A percentile compares a stretch with the other conserved stretches of the same genome.
These are phyloP conservation scores for Myiothlypis coronata DNA, from an alignment of 2,797 vertebrate species.

Conservation along the genomic window DNA sequence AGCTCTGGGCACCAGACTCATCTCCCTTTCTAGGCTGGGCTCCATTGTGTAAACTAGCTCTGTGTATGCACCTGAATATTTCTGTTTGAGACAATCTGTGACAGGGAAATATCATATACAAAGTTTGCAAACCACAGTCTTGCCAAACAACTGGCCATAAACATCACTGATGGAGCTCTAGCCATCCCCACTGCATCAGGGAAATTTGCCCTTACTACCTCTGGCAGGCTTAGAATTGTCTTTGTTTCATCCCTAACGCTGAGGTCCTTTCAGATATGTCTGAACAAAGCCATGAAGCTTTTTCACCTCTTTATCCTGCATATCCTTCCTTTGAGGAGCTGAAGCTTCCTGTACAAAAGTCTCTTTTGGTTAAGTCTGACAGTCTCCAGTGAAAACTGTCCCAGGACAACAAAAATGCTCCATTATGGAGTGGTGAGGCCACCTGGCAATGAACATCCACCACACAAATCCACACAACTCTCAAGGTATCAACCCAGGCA, in stretches of 20 bases:
- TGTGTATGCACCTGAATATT: background rate
- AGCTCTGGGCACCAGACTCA: background rate
- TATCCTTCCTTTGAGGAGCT: background rate
- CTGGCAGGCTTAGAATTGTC: background rate
- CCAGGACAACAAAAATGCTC: background rate
- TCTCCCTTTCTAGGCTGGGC: background rate
- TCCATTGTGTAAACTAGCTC: background rate
- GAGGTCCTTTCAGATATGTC: background rate
- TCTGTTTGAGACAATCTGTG: background rate
- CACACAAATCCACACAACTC: background rate
- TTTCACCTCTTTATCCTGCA: background rate
- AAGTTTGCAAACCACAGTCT: background rate
- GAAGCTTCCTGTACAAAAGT: background rate
- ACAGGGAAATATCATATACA: background rate
- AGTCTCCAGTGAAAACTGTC: background rate
- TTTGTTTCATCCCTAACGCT: background rate
- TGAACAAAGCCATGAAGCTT: background rate
- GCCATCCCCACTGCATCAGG: background rate
- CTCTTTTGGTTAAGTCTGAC: background rate
- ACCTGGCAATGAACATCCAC: background rate
- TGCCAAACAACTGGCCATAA: background rate
- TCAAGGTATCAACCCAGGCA: background rate
- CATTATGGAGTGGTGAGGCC: background rate
- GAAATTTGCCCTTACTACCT: background rate
- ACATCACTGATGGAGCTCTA: background rate